Evolutionary conservation across 2,113 vertebrate species (phyloP).

Genomic region (Nibea coibor): DNA sequence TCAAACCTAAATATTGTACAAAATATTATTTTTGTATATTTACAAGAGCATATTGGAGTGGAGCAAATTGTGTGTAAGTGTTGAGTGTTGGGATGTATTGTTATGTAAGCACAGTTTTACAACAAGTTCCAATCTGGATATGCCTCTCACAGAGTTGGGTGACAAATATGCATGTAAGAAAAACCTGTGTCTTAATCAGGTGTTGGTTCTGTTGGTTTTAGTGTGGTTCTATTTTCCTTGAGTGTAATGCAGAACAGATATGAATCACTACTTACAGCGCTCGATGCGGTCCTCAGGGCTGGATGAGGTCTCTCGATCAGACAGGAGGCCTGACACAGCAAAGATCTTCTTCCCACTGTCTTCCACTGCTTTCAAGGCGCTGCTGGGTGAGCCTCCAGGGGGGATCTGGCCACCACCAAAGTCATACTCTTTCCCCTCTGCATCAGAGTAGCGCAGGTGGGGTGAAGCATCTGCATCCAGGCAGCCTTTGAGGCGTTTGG

Average conservation of each 20-base stretch:
- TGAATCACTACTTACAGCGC: slow-evolving; percentile 92
- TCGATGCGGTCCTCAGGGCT: slow-evolving; percentile 98
- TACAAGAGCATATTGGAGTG: background rate
- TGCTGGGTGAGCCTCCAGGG: slow-evolving; percentile 92
- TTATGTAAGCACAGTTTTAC: background rate
- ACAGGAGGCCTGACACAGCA: slow-evolving; percentile 98
- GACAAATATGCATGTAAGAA: background rate
- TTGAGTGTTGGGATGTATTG: background rate
- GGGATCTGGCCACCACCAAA: slow-evolving; percentile 93
- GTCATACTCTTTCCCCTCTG: slow-evolving; percentile 99
- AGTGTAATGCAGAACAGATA: background rate
- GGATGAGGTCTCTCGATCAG: slow-evolving; percentile 97
- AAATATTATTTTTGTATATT: background rate
- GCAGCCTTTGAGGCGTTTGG: slow-evolving; percentile 98
- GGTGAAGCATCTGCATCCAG: slow-evolving; percentile 95
- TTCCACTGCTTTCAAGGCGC: slow-evolving; percentile 93
- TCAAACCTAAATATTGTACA: background rate
- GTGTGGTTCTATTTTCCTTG: slow-evolving; percentile 9
- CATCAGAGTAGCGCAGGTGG: slow-evolving; percentile 98
- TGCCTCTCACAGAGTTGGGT: background rate
- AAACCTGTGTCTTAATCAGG: background rate
- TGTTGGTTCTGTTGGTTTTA: no score
- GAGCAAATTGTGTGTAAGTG: background rate
- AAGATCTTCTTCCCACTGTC: slow-evolving; percentile 99
- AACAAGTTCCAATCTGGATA: background rate